Evolutionary conservation across 2,113 vertebrate species (phyloP), one percentile per base, ranked within the genome.

Genomic region (Odontesthes bonariensis): DNA sequence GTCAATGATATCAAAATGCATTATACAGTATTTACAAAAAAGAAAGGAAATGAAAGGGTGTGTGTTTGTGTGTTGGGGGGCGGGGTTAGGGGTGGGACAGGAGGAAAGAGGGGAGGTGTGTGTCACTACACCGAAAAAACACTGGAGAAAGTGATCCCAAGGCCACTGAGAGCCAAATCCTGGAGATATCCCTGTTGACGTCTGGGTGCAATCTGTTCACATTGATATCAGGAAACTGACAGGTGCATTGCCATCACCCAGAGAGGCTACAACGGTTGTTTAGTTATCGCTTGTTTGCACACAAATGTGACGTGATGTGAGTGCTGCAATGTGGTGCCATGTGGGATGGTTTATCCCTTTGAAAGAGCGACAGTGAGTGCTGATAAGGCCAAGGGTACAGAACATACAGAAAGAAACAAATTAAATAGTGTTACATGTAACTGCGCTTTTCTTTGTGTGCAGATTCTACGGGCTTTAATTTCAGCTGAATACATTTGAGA

Each of bases 1-100:
- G 93, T 94, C 93, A 93, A 94, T 94, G 93, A 94, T 94, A 94
- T 94, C 93, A 94, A 94, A 94, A 94, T 94, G 93, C 93, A 94
- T 94, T 94, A 87, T 94, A 94, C 93, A 94, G 88, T 94, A 94
- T 94, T 93, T 94, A 94, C 93, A 94, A 83, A 84, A 88, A 90
- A 77, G 33, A 61, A 73, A 86, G 88, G 73, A 64, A 64, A 82
- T 78, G 47, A 72, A 49, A 73, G 74, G 33, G 60, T 9, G 54
- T 53, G 40, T 52, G 9, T 3, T 7, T 9, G 9, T 75, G 75
- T 53, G 52, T 31, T 33, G 58, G 49, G 40, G 69, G 13, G 35
- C 56, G 4, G 23, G 53, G 22, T 59, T 13, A 4, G 64, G 22
- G 71, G 35, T 57, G 4, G 23, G 53, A 23, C 7, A 20, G 40